A percentile compares a stretch with the other conserved stretches of the same genome.
phyloP scores from a whole-genome alignment of 2,888 invertebrate species.

The Drosophila niveifrons region DNA sequence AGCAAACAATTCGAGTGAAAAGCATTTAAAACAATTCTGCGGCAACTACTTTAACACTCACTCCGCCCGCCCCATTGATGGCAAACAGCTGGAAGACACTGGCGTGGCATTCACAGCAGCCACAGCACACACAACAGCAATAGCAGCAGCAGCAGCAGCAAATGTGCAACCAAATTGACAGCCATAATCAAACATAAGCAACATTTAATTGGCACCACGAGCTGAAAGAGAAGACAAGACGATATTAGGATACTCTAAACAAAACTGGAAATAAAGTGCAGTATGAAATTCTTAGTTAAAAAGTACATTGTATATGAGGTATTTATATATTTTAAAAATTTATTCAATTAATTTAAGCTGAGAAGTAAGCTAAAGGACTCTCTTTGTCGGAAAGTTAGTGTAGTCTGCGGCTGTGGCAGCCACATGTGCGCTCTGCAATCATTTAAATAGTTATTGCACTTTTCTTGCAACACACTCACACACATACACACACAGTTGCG shows the following conservation, averaged over 20 bases:
- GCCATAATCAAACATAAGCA: conserved; percentile 72
- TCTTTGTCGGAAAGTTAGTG: not conserved
- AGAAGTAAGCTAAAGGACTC: not conserved
- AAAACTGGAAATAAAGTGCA: not conserved
- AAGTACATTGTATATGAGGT: too few species aligned
- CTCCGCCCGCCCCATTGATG: conserved; percentile 44
- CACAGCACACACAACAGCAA: conserved; percentile 36
- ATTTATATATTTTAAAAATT: not conserved
- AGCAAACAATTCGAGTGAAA: conserved; percentile 39
- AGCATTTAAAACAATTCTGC: conserved; percentile 47
- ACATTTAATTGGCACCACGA: conserved; percentile 70
- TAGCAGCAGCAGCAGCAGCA: conserved; percentile 34
- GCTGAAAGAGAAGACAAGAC: conserved; percentile 21
- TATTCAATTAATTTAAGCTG: not conserved
- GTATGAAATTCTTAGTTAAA: too few species aligned
- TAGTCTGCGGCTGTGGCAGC: conserved; percentile 37
- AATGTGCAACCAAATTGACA: conserved; percentile 69
- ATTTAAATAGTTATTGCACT: conserved; percentile 80
- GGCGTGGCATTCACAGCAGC: conserved; percentile 49
- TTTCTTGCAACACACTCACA: conserved; percentile 51
- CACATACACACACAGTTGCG: conserved; percentile 22
- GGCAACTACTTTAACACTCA: conserved; percentile 31
- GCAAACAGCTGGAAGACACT: conserved; percentile 63
- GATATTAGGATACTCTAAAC: conserved; percentile 31
- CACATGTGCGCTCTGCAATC: conserved; percentile 68